Base-by-base conservation (phyloP, 2,888 invertebrate species). In the Latrodectus hesperus region DNA sequence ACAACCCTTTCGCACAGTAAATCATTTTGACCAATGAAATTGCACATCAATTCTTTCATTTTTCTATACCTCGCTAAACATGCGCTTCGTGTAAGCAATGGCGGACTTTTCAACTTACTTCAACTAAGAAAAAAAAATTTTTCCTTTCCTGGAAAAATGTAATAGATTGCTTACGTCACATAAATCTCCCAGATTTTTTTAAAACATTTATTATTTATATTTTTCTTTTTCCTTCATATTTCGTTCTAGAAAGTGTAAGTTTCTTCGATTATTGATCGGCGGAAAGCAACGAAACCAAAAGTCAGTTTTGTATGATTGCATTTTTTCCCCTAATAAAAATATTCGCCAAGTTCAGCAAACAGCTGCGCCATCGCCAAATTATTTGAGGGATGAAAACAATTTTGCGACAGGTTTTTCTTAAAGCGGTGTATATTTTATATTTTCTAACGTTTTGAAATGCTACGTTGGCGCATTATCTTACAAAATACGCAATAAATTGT, bases 151-250 rank as follows among this genome's bases (percentile, higher is more conserved):
- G 38, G 38, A 71, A 72, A 68, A 84, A 76, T 76, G 77, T 76
- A 77, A 84, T 84, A 77, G 71, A 84, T 84, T 65, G 76, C 77
- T 77, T 77, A 72, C 84, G 77, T 84, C 84, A 84, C 84, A 84
- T 84, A 84, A 84, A 84, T 84, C 84, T 84, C 77, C 70, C 1
- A 52, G 16, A 10, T 38, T 38, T n/a, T 60, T 60, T 60, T 26
- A n/a, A 77, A 71, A 73, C 83, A 83, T 83, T 83, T 75, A 84
- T 72, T 77, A 77, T 84, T 83, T 38, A 71, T 83, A 65, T 77
- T 70, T 82, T 67, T n/a, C 14, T 55, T 55, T 55, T 49, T 22
- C 10, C 60, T 72, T 76, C 76, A 60, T 55, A 70, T 76, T 76
- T 83, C 71, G 68, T 75, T 76, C 60, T 71, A 17, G 60, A 60